phyloP scores from a whole-genome alignment of 2,888 invertebrate species.

The Ernsta delagoae region DNA sequence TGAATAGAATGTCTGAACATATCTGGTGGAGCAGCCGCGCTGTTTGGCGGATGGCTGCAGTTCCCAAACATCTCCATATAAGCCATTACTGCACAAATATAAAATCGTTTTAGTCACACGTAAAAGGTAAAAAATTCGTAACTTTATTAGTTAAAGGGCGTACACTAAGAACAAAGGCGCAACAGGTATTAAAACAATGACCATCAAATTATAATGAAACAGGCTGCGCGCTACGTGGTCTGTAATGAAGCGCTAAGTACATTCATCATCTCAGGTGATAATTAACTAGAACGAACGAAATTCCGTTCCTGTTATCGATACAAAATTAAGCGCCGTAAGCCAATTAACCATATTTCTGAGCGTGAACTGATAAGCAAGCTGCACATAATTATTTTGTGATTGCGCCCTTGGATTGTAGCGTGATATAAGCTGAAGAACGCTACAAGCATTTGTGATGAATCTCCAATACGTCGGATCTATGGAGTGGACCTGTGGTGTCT shows the following conservation, averaged over 20 bases:
- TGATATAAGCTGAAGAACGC: slow-evolving; percentile 55
- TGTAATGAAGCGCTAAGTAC: slow-evolving; percentile 71
- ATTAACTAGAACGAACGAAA: slow-evolving; percentile 60
- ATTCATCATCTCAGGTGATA: slow-evolving; percentile 66
- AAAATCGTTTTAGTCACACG: slow-evolving; percentile 29
- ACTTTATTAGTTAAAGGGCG: slow-evolving; percentile 40
- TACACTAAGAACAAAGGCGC: slow-evolving; percentile 36
- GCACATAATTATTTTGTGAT: slow-evolving; percentile 41
- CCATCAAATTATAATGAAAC: slow-evolving; percentile 56
- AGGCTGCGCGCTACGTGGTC: slow-evolving; percentile 57
- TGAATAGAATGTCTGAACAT: slow-evolving; percentile 95
- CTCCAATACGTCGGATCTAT: slow-evolving; percentile 65
- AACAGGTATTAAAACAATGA: slow-evolving; percentile 47
- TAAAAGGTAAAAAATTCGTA: slow-evolving; percentile 7
- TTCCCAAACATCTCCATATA: slow-evolving; percentile 98
- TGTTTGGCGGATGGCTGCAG: slow-evolving; percentile 89
- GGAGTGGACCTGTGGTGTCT: slow-evolving; percentile 60
- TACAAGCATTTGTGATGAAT: slow-evolving; percentile 59
- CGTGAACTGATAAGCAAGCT: slow-evolving; percentile 46
- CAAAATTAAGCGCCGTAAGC: slow-evolving; percentile 59
- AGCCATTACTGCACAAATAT: slow-evolving; percentile 91
- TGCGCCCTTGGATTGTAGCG: slow-evolving; percentile 45
- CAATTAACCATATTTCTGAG: slow-evolving; percentile 45
- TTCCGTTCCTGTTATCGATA: slow-evolving; percentile 61
- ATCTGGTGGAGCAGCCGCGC: slow-evolving; percentile 87